Evolutionary conservation across 2,888 invertebrate genomes (phyloP).

Genomic region (Callyntrura guangdongensis): DNA sequence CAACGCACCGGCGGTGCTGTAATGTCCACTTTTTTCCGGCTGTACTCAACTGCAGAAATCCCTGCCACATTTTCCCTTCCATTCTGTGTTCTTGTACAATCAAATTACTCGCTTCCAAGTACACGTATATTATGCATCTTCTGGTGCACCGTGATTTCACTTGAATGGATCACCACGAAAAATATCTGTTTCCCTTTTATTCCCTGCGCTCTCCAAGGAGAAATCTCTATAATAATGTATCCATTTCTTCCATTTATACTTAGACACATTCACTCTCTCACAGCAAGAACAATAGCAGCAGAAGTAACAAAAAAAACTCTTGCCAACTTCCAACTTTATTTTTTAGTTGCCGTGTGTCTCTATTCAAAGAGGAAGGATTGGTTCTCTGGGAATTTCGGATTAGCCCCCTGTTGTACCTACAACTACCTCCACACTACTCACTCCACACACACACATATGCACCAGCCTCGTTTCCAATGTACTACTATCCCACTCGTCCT

Average conservation of each 20-base stretch:
- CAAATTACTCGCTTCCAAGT: neutral
- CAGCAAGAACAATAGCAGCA: neutral
- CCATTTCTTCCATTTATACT: neutral
- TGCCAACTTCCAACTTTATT: neutral
- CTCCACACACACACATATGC: neutral
- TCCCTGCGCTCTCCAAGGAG: conserved; percentile 47
- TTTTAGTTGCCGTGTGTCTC: neutral
- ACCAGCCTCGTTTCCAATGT: neutral
- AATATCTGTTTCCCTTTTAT: neutral
- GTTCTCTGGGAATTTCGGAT: conserved; percentile 1
- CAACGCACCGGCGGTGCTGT: too few relatives aligned
- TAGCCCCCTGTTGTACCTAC: neutral
- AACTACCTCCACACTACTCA: neutral
- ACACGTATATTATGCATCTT: neutral
- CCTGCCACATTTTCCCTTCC: neutral
- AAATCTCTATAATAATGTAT: neutral
- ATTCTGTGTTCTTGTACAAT: neutral
- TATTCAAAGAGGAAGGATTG: too few relatives aligned
- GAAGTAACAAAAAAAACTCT: neutral
- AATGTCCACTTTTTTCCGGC: too few relatives aligned
- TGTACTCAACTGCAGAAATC: neutral
- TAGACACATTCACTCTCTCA: neutral
- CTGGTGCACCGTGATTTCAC: conserved; percentile 25
- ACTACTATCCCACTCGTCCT: neutral
- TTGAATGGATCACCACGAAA: conserved; percentile 2